Percentiles rank a stretch among this genome's conserved stretches.
phyloP scores from a whole-genome alignment of 2,888 invertebrate genomes.

The Zele albiditarsus region DNA sequence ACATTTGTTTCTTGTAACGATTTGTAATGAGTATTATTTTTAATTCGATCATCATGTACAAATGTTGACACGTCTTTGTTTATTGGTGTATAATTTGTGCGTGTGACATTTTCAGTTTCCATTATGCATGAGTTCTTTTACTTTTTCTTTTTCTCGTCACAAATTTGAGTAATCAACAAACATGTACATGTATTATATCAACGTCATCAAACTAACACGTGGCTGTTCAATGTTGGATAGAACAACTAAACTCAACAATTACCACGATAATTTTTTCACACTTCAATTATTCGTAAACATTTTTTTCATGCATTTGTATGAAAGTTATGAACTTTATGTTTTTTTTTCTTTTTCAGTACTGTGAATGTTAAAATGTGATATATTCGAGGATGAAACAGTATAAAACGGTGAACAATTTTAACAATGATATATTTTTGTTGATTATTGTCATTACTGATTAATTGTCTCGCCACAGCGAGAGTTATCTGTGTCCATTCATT shows the following conservation, averaged over 20 bases:
- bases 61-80: slow-evolving; percentile 58
- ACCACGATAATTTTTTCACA: too few species aligned
- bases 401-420: not conserved
- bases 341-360: too few species aligned
- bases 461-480: not conserved
- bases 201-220: slow-evolving; percentile 1
- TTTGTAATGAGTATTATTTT: slow-evolving; percentile 55
- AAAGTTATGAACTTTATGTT: too few species aligned
- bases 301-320: too few species aligned
- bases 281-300: too few species aligned
- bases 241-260: too few species aligned
- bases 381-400: too few species aligned
- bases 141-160: not conserved
- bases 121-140: slow-evolving; percentile 44
- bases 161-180: not conserved
- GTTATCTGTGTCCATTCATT: not conserved
- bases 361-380: too few species aligned
- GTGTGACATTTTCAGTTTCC: slow-evolving; percentile 41
- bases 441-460: not conserved
- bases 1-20: slow-evolving; percentile 62
- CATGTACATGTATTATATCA: not conserved
- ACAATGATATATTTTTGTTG: not conserved
- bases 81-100: slow-evolving; percentile 59
- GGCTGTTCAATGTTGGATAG: not conserved
- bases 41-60: slow-evolving; percentile 57